These are phyloP conservation scores for Melopsittacus undulatus DNA, from an alignment of 2,797 vertebrate species.

Conservation along the genomic window DNA sequence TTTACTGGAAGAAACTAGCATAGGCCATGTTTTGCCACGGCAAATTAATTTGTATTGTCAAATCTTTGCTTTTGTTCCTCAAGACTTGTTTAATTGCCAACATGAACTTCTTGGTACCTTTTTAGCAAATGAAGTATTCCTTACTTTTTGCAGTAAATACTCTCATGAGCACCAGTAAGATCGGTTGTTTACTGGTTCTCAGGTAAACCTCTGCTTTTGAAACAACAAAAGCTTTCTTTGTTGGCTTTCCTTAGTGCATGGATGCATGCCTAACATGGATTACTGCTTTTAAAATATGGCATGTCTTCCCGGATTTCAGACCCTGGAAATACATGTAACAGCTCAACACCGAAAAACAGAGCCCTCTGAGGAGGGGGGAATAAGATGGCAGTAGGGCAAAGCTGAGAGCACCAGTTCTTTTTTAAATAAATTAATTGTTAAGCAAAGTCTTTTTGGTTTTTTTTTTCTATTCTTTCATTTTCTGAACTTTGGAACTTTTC, in stretches of 20 bases:
- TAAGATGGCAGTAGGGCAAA: not conserved
- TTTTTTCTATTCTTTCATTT: not conserved
- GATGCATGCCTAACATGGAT: not conserved
- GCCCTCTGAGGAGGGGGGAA: not conserved
- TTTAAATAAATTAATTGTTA: not conserved
- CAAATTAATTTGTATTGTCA: not conserved
- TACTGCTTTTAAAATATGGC: not conserved
- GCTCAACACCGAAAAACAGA: not conserved
- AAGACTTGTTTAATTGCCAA: not conserved
- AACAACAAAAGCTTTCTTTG: not conserved
- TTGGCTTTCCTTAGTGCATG: not conserved
- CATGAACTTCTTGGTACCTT: not conserved
- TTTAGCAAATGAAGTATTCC: not conserved
- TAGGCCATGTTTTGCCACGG: not conserved
- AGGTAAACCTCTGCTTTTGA: not conserved
- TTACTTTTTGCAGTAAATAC: not conserved
- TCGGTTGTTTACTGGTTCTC: not conserved
- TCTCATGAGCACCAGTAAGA: not conserved
- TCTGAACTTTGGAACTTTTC: not conserved
- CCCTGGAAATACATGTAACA: not conserved
- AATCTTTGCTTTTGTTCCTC: not conserved
- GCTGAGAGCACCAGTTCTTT: not conserved
- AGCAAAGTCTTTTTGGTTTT: not conserved
- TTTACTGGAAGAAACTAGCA: not conserved
- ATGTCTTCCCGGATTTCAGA: not conserved